Base-by-base conservation (phyloP, 1,140 invertebrate species). In the Coelopa frigida region DNA sequence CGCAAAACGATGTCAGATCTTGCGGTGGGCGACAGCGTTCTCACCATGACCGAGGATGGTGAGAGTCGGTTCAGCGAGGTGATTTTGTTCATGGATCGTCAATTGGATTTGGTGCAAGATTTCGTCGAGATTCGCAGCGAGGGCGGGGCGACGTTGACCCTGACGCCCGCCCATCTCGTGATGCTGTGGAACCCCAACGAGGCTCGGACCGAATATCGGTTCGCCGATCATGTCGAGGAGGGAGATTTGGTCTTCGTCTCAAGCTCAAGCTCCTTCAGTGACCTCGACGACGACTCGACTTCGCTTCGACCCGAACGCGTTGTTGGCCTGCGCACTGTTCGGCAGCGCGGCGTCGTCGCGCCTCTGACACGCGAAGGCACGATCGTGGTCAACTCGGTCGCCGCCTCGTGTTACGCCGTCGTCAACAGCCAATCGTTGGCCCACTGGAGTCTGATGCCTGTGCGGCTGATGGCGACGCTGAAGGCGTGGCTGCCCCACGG, bases 381-480 rank as follows among this genome's bases (percentile, higher is more conserved):
- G 20, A 72, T 98, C 10, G 75, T 98, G 20, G 89, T 98, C 1
- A 84, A 98, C 67, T 85, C 85, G 48, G 83, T 95, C 4, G 77
- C 93, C 1, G 88, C 89, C 2, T 97, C 94, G 0, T 98, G 94
- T 68, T 99, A 98, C 72, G 94, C 94, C 1, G 73, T 92, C 8
- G 77, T 98, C 12, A 77, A 87, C 61, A 89, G 84, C 69, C 90
- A 94, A 54, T 67, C 70, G 7, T 49, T 96, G 37, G 93, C 92
- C 5, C 94, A 97, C 63, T 78, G 76, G 58, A 82, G 83, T 1
- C 88, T 95, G 64, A 72, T 82, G 5, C 93, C 94, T 0, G 69
- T 91, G 40, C 74, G 93, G 35, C 46, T 83, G 1, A 72, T 74
- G 51, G 68, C 65, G 38, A 75, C 73, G 50, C 46, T 77, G 15